These are phyloP conservation scores for Hoplostethus atlanticus DNA, from an alignment of 2,797 vertebrate species.

Conservation along the genomic window DNA sequence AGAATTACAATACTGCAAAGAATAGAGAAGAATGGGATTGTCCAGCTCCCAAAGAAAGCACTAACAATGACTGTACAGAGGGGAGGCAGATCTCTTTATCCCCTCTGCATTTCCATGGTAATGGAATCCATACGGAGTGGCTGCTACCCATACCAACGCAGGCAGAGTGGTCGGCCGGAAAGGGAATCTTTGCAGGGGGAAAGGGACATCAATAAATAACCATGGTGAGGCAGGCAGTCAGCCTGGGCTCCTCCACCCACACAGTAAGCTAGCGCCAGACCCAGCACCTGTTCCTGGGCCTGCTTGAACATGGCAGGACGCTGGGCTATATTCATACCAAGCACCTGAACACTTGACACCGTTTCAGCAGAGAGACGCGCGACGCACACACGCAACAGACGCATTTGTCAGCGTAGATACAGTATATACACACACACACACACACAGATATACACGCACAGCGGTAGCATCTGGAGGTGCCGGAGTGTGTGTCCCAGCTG, in stretches of 20 bases:
- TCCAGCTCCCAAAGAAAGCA: slow-evolving; percentile 26
- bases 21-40: slow-evolving; percentile 31
- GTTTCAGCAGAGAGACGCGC: neutral
- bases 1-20: slow-evolving; percentile 22
- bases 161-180: slow-evolving; percentile 16
- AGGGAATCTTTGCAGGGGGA: slow-evolving; percentile 10
- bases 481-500: slow-evolving; percentile 71
- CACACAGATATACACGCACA: slow-evolving; percentile 35
- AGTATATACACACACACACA: neutral
- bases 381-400: slow-evolving; percentile 17
- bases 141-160: slow-evolving; percentile 4
- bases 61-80: slow-evolving; percentile 19
- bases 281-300: slow-evolving; percentile 9
- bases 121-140: slow-evolving; percentile 35
- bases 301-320: neutral
- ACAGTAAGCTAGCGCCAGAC: neutral
- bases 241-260: slow-evolving; percentile 1
- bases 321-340: slow-evolving; percentile 1
- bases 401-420: slow-evolving; percentile 15
- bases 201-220: slow-evolving; percentile 42
- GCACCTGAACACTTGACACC: slow-evolving; percentile 1
- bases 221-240: slow-evolving; percentile 4
- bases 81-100: slow-evolving; percentile 33
- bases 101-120: slow-evolving; percentile 30
- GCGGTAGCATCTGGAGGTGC: slow-evolving; percentile 71